Percentiles rank a stretch among this genome's conserved stretches.
Conservation (phyloP, 1,140 invertebrate species). For the Charaxes varanes region DNA sequence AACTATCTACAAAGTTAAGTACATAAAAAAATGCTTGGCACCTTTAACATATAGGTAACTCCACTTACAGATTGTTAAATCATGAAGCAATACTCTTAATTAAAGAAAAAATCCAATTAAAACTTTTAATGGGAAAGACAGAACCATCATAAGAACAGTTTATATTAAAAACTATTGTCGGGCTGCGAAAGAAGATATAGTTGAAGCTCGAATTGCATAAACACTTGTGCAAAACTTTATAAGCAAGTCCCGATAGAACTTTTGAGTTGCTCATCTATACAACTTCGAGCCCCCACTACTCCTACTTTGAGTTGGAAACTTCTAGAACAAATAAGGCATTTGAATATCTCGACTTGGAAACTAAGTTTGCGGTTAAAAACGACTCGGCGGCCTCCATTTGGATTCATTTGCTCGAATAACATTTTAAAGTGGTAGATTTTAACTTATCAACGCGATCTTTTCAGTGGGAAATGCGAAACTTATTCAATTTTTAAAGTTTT, state of each 20-base stretch:
- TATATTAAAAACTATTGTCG: too few relatives aligned
- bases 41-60: too few relatives aligned
- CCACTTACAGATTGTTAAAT: too few relatives aligned
- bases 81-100: too few relatives aligned
- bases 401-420: constrained; percentile 20
- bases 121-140: too few relatives aligned
- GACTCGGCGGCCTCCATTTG: constrained; percentile 13
- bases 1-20: too few relatives aligned
- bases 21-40: too few relatives aligned
- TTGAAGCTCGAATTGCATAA: too few relatives aligned
- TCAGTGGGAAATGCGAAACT: constrained; percentile 12
- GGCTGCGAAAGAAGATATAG: too few relatives aligned
- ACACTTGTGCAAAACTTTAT: too few relatives aligned
- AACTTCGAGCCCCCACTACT: not conserved
- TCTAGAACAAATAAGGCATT: constrained; percentile 28
- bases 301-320: constrained; percentile 12
- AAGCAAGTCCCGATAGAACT: not conserved
- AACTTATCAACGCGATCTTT: constrained; percentile 17
- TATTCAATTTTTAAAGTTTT: constrained; percentile 12
- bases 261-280: not conserved
- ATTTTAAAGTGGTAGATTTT: constrained; percentile 17
- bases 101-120: too few relatives aligned
- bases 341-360: constrained; percentile 19
- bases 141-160: too few relatives aligned
- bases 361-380: constrained; percentile 13